A percentile compares a stretch with the other conserved stretches of the same genome.
phyloP scores from a whole-genome alignment of 2,113 vertebrate genomes.

The Phylloscopus whistleri region DNA sequence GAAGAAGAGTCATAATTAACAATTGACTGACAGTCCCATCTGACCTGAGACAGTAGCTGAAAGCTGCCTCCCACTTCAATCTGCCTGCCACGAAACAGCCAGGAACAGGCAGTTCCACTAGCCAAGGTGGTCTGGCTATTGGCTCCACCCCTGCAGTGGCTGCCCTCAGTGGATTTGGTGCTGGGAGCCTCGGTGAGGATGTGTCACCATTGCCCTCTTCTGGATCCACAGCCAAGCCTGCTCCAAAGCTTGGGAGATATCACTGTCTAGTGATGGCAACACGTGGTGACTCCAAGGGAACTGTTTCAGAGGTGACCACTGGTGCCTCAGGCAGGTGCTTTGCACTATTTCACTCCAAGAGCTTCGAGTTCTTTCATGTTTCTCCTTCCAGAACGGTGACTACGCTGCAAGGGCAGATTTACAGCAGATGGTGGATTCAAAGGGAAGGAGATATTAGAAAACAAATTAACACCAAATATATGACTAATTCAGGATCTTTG shows the following conservation, averaged over 20 bases:
- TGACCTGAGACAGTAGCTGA: slow-evolving; percentile 63
- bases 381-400: background rate
- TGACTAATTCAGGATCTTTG: background rate
- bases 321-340: background rate
- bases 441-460: background rate
- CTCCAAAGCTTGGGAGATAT: slow-evolving; percentile 36
- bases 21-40: slow-evolving; percentile 67
- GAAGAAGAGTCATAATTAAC: slow-evolving; percentile 65
- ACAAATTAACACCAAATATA: background rate
- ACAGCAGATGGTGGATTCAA: background rate
- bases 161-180: slow-evolving; percentile 24
- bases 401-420: background rate
- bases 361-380: background rate
- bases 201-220: slow-evolving; percentile 66
- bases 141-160: background rate
- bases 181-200: background rate
- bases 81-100: slow-evolving; percentile 57
- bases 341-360: background rate
- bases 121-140: slow-evolving; percentile 44
- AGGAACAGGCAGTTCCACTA: slow-evolving; percentile 23
- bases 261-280: background rate
- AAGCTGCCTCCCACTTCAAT: slow-evolving; percentile 66
- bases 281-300: background rate
- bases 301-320: background rate
- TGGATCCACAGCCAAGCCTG: slow-evolving; percentile 27